phyloP scores from a whole-genome alignment of 1,140 invertebrate genomes.

The Ostrea edulis region DNA sequence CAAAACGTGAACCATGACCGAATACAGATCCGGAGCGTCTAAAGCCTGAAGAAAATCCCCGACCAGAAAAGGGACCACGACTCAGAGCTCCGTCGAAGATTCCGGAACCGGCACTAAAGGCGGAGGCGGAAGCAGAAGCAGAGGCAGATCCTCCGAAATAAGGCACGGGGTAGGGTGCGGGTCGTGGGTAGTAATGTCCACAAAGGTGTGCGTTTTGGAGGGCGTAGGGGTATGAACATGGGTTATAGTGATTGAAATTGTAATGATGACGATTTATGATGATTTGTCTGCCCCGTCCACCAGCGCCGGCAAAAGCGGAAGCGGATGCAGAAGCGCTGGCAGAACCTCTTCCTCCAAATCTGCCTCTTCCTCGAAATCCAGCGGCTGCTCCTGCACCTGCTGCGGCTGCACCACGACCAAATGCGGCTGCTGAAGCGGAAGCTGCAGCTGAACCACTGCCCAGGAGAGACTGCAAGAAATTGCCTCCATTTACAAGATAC shows the following conservation, averaged over 20 bases:
- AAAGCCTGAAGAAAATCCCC: neutral
- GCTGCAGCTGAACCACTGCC: neutral
- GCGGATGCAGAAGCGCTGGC: neutral
- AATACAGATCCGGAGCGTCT: neutral
- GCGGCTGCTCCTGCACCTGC: neutral
- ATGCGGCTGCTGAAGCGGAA: neutral
- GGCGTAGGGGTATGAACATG: slow-evolving; percentile 8
- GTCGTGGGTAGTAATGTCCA: neutral
- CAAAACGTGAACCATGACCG: neutral
- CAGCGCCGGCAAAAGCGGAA: neutral
- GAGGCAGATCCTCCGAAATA: neutral
- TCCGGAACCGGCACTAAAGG: neutral
- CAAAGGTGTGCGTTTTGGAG: neutral
- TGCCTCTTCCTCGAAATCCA: neutral
- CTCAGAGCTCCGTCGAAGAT: neutral
- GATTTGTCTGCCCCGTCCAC: neutral
- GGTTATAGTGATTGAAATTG: slow-evolving; percentile 41
- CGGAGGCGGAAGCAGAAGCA: neutral
- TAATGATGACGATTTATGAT: slow-evolving; percentile 26
- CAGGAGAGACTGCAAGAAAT: neutral
- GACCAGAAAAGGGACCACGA: neutral
- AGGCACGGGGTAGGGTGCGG: neutral
- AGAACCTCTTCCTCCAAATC: neutral
- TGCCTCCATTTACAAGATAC: neutral
- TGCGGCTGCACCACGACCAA: neutral